Conservation (phyloP, 2,888 invertebrate genomes). For the Oscheius sp. region DNA sequence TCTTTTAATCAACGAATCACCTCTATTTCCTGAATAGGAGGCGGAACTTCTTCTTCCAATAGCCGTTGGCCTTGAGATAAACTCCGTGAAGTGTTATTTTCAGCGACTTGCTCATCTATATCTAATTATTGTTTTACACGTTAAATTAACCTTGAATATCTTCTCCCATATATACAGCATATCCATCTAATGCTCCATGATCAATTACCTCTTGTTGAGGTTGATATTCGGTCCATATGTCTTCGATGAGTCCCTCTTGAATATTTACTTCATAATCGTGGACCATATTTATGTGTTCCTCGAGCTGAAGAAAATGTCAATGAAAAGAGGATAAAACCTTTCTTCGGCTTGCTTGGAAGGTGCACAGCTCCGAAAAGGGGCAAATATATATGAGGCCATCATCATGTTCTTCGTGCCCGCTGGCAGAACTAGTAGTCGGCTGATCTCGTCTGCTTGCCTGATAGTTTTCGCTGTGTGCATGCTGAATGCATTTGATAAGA, state of each 20-base stretch:
- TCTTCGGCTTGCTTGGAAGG: slow-evolving; percentile 31
- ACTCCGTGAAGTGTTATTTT: background rate
- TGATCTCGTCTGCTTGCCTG: background rate
- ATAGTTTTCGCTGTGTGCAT: background rate
- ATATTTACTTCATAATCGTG: slow-evolving; percentile 24
- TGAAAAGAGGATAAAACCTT: too few relatives aligned
- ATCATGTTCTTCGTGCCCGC: background rate
- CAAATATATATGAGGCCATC: background rate
- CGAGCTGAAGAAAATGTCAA: too few relatives aligned
- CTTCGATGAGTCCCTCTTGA: slow-evolving; percentile 19
- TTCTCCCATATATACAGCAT: too few relatives aligned
- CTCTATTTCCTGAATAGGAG: slow-evolving; percentile 21
- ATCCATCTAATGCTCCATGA: too few relatives aligned
- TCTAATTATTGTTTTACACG: too few relatives aligned
- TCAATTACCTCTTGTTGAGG: too few relatives aligned
- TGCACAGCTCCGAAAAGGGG: slow-evolving; percentile 34
- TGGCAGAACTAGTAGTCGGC: background rate
- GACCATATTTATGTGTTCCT: slow-evolving; percentile 36
- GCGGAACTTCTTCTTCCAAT: background rate
- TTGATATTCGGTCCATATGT: background rate
- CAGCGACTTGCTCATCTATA: background rate
- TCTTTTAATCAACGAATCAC: background rate
- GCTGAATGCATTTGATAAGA: too few relatives aligned
- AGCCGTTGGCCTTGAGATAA: background rate
- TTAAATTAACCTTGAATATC: too few relatives aligned